Base-by-base conservation (phyloP, 2,888 invertebrate species). In the Cerastis rubricosa region DNA sequence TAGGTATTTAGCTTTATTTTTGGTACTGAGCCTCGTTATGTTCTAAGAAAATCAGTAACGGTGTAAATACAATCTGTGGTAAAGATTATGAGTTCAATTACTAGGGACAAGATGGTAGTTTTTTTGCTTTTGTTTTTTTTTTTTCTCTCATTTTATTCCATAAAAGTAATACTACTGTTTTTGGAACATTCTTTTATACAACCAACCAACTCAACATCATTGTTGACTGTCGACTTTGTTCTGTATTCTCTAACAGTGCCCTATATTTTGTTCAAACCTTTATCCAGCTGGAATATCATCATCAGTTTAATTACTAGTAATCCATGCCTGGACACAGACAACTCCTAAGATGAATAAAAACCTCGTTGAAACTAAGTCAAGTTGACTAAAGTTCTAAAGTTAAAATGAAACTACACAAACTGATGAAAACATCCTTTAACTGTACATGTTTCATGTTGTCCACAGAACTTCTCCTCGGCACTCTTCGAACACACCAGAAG, bases 381-480 rank as follows among this genome's bases (percentile, higher is more conserved):
- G 2, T 54, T 14, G 57, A 25, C 14, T 57, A 57, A 57, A 6
- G 25, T 57, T 57, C 2, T 14, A 25, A 57, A 14, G 2, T 25
- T 57, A n/a, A n/a, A 54, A n/a, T 54, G n/a, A 2, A n/a, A 17
- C 6, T 12, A 57, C 5, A 12, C 25, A 14, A 25, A 25, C 29
- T 59, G 29, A 59, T 19, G 9, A 35, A 61, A 19, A 19, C 61
- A 11, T 19, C 8, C 35, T 61, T 1, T 72, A 64, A 54, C 2
- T 1, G 43, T 43, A 61, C 1, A n/a, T n/a, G n/a, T 11, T 51
- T 64, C 0, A 1, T 29, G 29, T 89, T 90, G 81, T 89, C 71
- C 95, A 87, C 97, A 99, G 99, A 98, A 93, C 97, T 99, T 87
- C 97, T 99, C 89, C 98, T 99, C 90, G 99, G 99, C 88, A 99